Evolutionary conservation across 1,140 invertebrate species (phyloP), one percentile per base, ranked within the genome.

Genomic region (Scaptomyza hsui): DNA sequence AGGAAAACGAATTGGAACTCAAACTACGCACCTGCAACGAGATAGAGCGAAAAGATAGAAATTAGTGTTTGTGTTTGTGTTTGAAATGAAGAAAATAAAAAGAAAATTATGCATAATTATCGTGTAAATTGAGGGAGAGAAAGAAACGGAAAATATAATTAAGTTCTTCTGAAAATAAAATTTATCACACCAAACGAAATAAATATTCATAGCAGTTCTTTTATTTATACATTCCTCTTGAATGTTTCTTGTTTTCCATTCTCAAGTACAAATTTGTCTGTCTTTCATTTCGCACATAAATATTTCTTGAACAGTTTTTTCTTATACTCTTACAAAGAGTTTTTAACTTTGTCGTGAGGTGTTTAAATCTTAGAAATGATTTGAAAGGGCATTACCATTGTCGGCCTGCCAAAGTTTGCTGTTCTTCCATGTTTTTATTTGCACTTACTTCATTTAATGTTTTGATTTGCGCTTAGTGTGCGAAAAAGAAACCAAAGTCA

Each of bases 401-500:
- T 37, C 32, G 32, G 32, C 12, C 1, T 37, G 32, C 32, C 2
- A 4, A 37, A n/a, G 12, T n/a, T 3, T 4, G 10, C 4, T 37
- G 1, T 37, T 37, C 0, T 10, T 44, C 49, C 32, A 57, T 53
- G 45, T 64, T 65, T 59, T 41, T 82, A 79, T 82, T 82, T 82
- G 75, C 79, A 78, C 60, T 82, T 72, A 75, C 75, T 83, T 74
- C 79, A 61, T 53, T 60, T 65, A 49, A 72, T 79, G 74, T 81
- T 81, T 72, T 60, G 51, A 61, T 74, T 72, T 71, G 18, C 51
- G 80, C 75, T 82, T 79, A 79, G 61, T 79, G 65, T 78, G 78
- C 78, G 70, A 81, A 81, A 81, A 74, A 71, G 59, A 56, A 75
- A 75, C 62, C 81, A 83, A 80, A 86, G 80, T 86, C 80, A 83